A percentile compares a stretch with the other conserved stretches of the same genome.
Evolutionary conservation across 2,888 invertebrate species (phyloP).

Genomic region (Cephus runcator): DNA sequence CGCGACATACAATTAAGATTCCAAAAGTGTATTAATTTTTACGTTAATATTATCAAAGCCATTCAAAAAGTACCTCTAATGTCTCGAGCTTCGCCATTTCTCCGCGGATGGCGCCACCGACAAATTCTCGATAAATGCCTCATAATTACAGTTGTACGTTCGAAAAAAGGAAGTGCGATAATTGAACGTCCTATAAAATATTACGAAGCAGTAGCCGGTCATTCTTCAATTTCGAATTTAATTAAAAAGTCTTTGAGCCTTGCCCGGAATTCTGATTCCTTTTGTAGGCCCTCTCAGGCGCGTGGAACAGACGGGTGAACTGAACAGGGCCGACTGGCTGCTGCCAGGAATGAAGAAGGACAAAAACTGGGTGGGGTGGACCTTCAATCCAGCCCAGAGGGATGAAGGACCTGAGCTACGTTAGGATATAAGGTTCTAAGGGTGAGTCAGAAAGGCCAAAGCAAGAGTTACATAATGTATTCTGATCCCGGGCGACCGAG

Average conservation of each 20-base stretch:
- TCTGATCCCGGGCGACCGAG: conserved; percentile 9
- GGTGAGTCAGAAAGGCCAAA: neutral
- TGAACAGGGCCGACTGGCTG: neutral
- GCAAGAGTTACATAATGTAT: conserved; percentile 25
- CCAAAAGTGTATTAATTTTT: too few relatives aligned
- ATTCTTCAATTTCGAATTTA: conserved; percentile 36
- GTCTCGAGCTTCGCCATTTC: neutral
- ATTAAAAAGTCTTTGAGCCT: conserved; percentile 32
- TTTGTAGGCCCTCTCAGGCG: conserved; percentile 16
- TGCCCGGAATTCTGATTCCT: conserved; percentile 25
- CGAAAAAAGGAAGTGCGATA: conserved; percentile 18
- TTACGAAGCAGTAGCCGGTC: conserved; percentile 15
- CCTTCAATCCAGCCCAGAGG: too few relatives aligned
- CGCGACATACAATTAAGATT: conserved; percentile 3
- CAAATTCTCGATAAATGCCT: neutral
- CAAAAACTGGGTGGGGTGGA: too few relatives aligned
- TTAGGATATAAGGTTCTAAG: too few relatives aligned
- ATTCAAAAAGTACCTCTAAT: conserved; percentile 5
- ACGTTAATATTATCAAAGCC: too few relatives aligned
- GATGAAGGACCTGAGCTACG: too few relatives aligned
- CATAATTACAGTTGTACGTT: conserved; percentile 23
- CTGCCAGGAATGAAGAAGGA: conserved; percentile 19
- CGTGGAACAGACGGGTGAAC: neutral
- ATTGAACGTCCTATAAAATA: conserved; percentile 30
- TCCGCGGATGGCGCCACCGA: too few relatives aligned